Conservation (phyloP, 2,888 invertebrate species). For the Gisinianus flammeolus region DNA sequence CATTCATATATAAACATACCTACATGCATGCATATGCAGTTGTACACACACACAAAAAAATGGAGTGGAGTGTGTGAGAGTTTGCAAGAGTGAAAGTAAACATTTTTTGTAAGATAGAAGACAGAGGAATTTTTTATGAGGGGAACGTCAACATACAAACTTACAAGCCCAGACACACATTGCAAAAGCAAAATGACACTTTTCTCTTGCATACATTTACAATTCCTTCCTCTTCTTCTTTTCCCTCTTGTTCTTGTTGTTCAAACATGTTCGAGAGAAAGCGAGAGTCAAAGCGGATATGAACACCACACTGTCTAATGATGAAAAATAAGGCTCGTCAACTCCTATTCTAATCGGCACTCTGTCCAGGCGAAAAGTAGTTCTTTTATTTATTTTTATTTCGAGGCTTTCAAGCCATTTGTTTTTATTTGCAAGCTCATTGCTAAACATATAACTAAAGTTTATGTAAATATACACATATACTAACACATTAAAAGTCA, state of each 20-base stretch:
- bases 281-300: background rate
- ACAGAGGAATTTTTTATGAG: background rate
- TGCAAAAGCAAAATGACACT: conserved; percentile 5
- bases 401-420: background rate
- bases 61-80: background rate
- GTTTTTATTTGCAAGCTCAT: background rate
- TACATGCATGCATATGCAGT: too few species aligned
- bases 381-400: background rate
- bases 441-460: too few species aligned
- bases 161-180: too few species aligned
- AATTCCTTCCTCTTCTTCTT: background rate
- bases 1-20: too few species aligned
- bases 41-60: background rate
- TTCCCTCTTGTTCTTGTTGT: background rate
- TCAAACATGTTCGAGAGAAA: too few species aligned
- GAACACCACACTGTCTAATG: background rate
- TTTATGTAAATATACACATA: too few species aligned
- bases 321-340: conserved; percentile 6
- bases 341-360: background rate
- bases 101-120: too few species aligned
- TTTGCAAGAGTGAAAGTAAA: too few species aligned
- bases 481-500: too few species aligned
- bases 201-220: background rate
- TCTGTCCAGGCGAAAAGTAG: too few species aligned
- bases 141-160: too few species aligned